Evolutionary conservation across 2,113 vertebrate species (phyloP).

Genomic region (Cnemophilus loriae): DNA sequence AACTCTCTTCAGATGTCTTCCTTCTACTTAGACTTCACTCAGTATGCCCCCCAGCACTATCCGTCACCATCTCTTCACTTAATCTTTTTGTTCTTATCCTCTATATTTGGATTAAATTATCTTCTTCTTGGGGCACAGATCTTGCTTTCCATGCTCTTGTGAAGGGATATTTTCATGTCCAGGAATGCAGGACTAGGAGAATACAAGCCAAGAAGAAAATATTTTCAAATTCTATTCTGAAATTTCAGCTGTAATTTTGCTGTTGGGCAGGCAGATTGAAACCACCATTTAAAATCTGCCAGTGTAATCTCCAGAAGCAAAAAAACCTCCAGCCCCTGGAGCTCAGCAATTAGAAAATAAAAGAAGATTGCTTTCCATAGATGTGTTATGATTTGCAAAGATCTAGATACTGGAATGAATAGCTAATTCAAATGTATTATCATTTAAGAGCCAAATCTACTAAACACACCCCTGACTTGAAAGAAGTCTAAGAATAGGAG

Average conservation of each 20-base stretch:
- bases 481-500: slow-evolving; percentile 44
- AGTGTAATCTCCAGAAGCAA: not conserved
- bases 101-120: not conserved
- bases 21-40: not conserved
- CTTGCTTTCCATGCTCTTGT: not conserved
- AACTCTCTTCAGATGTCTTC: not conserved
- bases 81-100: not conserved
- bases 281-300: not conserved
- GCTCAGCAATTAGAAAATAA: slow-evolving; percentile 29
- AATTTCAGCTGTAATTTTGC: not conserved
- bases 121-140: not conserved
- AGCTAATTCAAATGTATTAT: not conserved
- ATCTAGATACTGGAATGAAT: slow-evolving; percentile 27
- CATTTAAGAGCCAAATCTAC: slow-evolving; percentile 1
- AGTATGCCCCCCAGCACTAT: not conserved
- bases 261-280: not conserved
- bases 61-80: not conserved
- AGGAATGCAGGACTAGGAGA: not conserved
- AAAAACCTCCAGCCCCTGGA: not conserved
- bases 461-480: slow-evolving; percentile 5
- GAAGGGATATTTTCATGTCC: not conserved
- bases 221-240: not conserved
- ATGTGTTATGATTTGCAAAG: not conserved
- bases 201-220: not conserved
- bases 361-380: not conserved